Conservation (phyloP, 2,113 vertebrate genomes). For the Entomyzon cyanotis region DNA sequence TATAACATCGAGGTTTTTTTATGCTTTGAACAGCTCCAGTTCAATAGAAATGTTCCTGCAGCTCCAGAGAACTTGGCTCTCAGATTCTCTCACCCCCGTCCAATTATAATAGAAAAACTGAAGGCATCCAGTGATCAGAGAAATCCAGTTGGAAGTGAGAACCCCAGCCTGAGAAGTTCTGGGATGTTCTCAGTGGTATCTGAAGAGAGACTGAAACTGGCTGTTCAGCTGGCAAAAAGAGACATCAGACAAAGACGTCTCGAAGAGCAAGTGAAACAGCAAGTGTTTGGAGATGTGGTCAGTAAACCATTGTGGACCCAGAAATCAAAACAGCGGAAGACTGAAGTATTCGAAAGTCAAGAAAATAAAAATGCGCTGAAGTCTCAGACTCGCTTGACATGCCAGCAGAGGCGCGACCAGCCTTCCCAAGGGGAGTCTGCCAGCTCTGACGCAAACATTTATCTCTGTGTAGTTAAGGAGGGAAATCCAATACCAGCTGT, state of each 20-base stretch:
- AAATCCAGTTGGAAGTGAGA: not conserved
- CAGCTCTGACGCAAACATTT: conserved; percentile 56
- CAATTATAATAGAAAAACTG: conserved; percentile 90
- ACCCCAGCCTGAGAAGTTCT: conserved; percentile 64
- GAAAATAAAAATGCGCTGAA: not conserved
- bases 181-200: conserved; percentile 85
- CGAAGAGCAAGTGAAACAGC: conserved; percentile 59
- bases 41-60: conserved; percentile 79
- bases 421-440: conserved; percentile 45
- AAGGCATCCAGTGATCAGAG: not conserved
- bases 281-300: conserved; percentile 10
- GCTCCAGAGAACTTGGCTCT: conserved; percentile 78
- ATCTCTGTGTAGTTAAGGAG: conserved; percentile 55
- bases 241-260: conserved; percentile 80
- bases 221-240: conserved; percentile 85
- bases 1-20: not conserved
- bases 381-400: not conserved
- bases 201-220: conserved; percentile 85
- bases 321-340: conserved; percentile 43
- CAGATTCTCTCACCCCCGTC: conserved; percentile 74
- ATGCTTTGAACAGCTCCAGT: conserved; percentile 79
- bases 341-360: not conserved
- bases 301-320: not conserved
- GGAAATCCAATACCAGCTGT: not conserved
- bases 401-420: not conserved